phyloP scores from a whole-genome alignment of 2,888 invertebrate species.

The Scelioninae gen. 2 region DNA sequence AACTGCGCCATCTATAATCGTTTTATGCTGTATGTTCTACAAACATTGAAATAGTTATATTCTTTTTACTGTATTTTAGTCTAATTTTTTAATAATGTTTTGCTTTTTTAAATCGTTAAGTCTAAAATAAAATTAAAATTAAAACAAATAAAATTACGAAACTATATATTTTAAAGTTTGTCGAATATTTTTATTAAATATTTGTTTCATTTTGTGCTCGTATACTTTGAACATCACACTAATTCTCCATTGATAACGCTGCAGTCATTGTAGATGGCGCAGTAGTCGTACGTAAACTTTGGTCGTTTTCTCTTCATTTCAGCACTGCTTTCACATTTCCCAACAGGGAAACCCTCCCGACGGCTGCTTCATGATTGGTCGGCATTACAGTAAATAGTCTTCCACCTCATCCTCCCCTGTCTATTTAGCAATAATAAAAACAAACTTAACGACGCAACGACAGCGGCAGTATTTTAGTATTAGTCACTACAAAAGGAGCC shows the following conservation, averaged over 20 bases:
- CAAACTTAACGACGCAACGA: conserved; percentile 52
- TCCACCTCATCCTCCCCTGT: conserved; percentile 14
- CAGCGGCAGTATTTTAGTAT: conserved; percentile 65
- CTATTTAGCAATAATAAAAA: conserved; percentile 32
- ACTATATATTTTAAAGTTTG: too few species aligned
- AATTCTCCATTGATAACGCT: too few species aligned
- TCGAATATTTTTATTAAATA: too few species aligned
- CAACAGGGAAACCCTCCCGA: conserved; percentile 2
- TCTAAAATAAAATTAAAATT: too few species aligned
- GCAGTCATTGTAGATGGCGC: neutral
- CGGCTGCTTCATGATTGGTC: conserved; percentile 47
- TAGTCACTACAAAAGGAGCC: conserved; percentile 72
- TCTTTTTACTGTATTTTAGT: too few species aligned
- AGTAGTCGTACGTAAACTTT: neutral
- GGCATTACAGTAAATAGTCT: conserved; percentile 27
- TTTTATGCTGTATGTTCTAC: too few species aligned
- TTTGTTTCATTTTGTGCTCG: too few species aligned
- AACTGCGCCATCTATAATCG: conserved; percentile 10
- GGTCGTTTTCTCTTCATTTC: conserved; percentile 2
- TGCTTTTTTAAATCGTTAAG: too few species aligned
- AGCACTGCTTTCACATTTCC: conserved; percentile 30
- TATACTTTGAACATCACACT: too few species aligned
- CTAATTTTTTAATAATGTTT: too few species aligned
- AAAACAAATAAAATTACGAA: too few species aligned
- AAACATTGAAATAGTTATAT: neutral